Conservation (phyloP, 2,888 invertebrate genomes). For the Chalcosyrphus nemorum region DNA sequence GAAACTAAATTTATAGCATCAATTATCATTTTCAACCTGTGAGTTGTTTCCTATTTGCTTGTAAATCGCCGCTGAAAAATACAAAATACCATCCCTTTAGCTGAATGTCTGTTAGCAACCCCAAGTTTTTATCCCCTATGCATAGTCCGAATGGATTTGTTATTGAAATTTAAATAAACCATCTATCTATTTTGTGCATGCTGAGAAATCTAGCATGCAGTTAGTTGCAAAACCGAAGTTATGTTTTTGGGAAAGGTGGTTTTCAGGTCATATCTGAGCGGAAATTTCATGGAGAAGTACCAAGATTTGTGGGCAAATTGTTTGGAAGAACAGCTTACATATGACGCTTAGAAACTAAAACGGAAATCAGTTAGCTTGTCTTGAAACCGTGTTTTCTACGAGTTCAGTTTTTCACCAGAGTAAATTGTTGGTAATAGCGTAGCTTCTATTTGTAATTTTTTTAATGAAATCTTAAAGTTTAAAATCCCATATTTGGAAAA, state of each 20-base stretch:
- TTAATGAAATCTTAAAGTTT: too few species aligned
- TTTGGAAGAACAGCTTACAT: not conserved
- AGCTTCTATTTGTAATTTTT: too few species aligned
- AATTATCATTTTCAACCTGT: too few species aligned
- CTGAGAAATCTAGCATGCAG: constrained; percentile 38
- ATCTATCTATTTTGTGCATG: not conserved
- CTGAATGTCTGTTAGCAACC: too few species aligned
- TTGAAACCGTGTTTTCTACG: not conserved
- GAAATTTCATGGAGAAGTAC: not conserved
- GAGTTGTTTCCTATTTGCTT: too few species aligned
- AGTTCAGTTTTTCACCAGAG: not conserved
- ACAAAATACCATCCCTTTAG: too few species aligned
- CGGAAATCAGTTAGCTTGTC: not conserved
- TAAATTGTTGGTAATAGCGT: too few species aligned
- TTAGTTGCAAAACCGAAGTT: constrained; percentile 26
- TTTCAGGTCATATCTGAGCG: not conserved
- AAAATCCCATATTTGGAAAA: too few species aligned
- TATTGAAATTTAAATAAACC: not conserved
- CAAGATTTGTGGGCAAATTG: too few species aligned
- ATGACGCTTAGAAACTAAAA: not conserved
- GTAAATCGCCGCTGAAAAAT: too few species aligned
- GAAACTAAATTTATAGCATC: too few species aligned
- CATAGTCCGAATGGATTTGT: not conserved
- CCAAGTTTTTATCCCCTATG: too few species aligned
- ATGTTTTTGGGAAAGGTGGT: not conserved